Base-by-base conservation (phyloP, 1,140 invertebrate genomes). In the Drosophila kikkawai region DNA sequence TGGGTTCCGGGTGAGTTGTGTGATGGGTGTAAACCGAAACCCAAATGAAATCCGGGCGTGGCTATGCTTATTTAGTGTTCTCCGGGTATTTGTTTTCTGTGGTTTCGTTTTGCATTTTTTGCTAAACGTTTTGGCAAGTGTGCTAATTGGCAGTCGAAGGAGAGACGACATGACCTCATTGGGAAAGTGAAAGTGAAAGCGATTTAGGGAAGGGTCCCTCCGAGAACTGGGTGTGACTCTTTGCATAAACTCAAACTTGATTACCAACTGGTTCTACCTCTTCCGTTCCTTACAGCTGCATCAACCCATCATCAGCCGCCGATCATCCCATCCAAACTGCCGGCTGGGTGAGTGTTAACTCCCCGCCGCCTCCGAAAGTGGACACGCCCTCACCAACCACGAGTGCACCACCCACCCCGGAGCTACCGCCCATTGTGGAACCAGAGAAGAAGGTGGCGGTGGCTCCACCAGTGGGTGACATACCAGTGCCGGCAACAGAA, bases 181-280 rank as follows among this genome's bases (percentile, higher is more conserved):
- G 41, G 36, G 53, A 78, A 88, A 88, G 77, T 74, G 58, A 80
- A 87, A 88, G 80, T 64, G 68, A 83, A 88, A 87, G 71, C 76
- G 74, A 73, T 71, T 81, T 58, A 48, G 41, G 83, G 73, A 87
- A 86, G 83, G 83, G 76, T 79, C 39, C 68, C 39, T 61, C 48
- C 29, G 36, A 37, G 64, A n/a, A 55, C 34, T 59, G 66, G 80
- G 59, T 60, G 66, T 56, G 51, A 36, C 71, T 44, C 78, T 80
- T 80, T 80, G 57, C 77, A 61, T 74, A 29, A 55, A 57, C 50
- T 50, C 36, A 47, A 68, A 61, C 64, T 67, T 67, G 41, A 69
- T 53, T 44, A n/a, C 45, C 51, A 55, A 67, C 48, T 22, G 41
- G 29, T 26, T 55, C 37, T 56, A 56, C 58, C 44, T 57, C 17